phyloP scores from a whole-genome alignment of 2,113 vertebrate genomes.

The Suricata suricatta region DNA sequence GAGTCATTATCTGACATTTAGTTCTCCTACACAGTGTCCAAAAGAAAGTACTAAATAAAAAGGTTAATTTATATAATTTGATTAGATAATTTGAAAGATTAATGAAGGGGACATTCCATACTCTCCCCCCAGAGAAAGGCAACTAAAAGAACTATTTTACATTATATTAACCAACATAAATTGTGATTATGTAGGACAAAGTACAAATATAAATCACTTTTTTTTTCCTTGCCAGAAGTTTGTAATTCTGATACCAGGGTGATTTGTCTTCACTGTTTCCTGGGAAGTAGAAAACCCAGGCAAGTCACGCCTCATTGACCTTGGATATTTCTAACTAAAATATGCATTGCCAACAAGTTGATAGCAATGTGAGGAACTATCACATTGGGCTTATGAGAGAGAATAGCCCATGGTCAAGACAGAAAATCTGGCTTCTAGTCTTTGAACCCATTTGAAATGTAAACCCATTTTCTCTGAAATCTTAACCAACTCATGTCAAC shows the following conservation, averaged over 20 bases:
- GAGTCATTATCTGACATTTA: neutral
- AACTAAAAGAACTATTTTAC: neutral
- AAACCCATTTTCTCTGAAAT: neutral
- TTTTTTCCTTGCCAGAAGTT: constrained; percentile 13
- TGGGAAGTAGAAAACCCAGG: neutral
- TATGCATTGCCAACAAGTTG: neutral
- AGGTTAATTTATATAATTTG: neutral
- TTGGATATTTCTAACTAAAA: neutral
- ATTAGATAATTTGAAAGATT: neutral
- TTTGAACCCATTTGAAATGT: neutral
- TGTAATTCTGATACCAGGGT: neutral
- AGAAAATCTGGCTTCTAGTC: neutral
- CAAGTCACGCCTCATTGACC: neutral
- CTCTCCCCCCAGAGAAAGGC: neutral
- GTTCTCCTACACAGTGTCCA: neutral
- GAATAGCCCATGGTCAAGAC: neutral
- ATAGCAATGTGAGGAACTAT: neutral
- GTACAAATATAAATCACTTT: neutral
- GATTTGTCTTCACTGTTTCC: neutral
- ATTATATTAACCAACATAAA: constrained; percentile 35
- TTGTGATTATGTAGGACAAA: neutral
- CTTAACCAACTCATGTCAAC: neutral
- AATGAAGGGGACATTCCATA: neutral
- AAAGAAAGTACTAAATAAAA: neutral
- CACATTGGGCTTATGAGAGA: neutral